Evolutionary conservation across 2,888 invertebrate species (phyloP).

Genomic region (Trypoxylon attenuatum): DNA sequence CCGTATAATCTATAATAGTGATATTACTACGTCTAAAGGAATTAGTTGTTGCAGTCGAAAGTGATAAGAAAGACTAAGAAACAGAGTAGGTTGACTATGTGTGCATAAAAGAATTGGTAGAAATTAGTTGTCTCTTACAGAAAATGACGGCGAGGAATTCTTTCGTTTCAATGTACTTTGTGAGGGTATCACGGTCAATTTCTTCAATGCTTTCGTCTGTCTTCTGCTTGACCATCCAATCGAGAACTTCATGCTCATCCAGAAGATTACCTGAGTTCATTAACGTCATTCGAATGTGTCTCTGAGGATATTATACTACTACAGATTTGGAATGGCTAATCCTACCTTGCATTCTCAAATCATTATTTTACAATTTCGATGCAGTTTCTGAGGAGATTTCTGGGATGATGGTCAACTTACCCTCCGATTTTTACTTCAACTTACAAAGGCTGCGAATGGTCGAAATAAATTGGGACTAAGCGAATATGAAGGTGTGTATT

Average conservation of each 20-base stretch:
- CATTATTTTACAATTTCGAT: background rate
- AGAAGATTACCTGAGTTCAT: constrained; percentile 79
- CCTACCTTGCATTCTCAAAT: too few relatives aligned
- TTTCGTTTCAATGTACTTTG: constrained; percentile 90
- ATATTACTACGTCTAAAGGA: too few relatives aligned
- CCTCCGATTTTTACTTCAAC: too few relatives aligned
- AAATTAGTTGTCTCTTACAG: constrained; percentile 90
- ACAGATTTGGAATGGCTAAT: constrained; percentile 67
- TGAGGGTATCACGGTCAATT: constrained; percentile 87
- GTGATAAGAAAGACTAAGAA: too few relatives aligned
- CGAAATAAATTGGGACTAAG: too few relatives aligned
- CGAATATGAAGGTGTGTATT: background rate
- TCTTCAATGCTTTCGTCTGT: constrained; percentile 94
- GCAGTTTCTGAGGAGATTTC: background rate
- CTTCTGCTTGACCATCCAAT: constrained; percentile 94
- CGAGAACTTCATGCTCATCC: constrained; percentile 88
- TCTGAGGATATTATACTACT: too few relatives aligned
- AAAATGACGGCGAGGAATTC: constrained; percentile 94
- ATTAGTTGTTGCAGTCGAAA: too few relatives aligned
- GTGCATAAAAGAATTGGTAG: too few relatives aligned
- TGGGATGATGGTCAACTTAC: background rate
- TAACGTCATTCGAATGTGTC: constrained; percentile 17
- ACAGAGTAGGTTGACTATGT: too few relatives aligned
- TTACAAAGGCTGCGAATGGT: too few relatives aligned
- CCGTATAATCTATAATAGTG: background rate